Conservation (phyloP, 2,113 vertebrate genomes). For the Fulmarus glacialis region DNA sequence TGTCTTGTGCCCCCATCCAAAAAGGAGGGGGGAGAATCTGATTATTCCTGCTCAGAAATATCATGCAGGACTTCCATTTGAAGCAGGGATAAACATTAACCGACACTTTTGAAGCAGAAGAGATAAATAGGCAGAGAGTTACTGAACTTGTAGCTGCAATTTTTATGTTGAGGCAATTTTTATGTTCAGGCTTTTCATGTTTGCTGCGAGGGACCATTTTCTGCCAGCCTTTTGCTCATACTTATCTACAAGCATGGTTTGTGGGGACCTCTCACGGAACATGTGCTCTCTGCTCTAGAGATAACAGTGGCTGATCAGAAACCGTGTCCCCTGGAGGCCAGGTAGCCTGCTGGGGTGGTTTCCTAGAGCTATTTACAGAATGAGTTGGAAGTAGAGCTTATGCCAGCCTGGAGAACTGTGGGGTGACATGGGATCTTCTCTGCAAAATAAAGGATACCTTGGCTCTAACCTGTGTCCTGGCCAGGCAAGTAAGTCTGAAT, state of each 20-base stretch:
- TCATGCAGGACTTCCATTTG: neutral
- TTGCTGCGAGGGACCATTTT: neutral
- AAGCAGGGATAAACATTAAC: neutral
- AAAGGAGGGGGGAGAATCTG: neutral
- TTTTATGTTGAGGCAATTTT: neutral
- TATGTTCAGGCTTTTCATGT: neutral
- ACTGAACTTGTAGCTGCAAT: neutral
- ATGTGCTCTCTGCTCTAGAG: neutral
- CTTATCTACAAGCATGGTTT: neutral
- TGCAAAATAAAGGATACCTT: neutral
- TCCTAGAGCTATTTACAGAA: neutral
- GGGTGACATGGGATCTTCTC: neutral
- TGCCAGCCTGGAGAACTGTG: neutral
- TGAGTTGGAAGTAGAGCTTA: neutral
- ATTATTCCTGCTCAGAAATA: neutral
- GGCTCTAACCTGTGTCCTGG: neutral
- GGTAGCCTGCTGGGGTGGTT: neutral
- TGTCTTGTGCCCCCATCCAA: neutral
- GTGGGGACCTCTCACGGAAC: neutral
- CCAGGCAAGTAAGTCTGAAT: neutral
- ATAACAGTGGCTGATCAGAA: neutral
- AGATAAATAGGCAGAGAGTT: neutral
- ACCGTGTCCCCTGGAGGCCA: neutral
- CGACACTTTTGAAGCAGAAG: neutral
- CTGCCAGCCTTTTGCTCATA: neutral